Percentiles rank a stretch among this genome's conserved stretches.
Evolutionary conservation across 2,113 vertebrate species (phyloP).

Genomic region (Excalfactoria chinensis): DNA sequence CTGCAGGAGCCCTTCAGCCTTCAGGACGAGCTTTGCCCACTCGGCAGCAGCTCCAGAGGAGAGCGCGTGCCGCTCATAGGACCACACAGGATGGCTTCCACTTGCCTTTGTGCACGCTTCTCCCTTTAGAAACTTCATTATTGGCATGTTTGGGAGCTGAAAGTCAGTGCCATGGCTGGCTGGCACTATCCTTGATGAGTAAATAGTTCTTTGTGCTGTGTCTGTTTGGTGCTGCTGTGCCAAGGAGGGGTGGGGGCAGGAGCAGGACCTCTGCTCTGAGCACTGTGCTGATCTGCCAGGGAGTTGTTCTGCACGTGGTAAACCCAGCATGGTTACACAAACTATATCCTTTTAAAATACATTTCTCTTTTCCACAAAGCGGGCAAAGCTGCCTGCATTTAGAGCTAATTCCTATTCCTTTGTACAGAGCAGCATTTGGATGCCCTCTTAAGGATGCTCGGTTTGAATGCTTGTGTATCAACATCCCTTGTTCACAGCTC

Average conservation of each 20-base stretch:
- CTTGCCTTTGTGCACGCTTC: neutral
- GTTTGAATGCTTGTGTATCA: slow-evolving; percentile 40
- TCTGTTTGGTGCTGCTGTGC: neutral
- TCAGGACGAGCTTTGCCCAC: slow-evolving; percentile 26
- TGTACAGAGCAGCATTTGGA: slow-evolving; percentile 64
- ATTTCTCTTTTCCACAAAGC: slow-evolving; percentile 31
- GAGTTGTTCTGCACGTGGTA: slow-evolving; percentile 53
- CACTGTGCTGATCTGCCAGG: slow-evolving; percentile 45
- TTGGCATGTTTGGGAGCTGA: slow-evolving; percentile 6
- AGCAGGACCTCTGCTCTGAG: slow-evolving; percentile 37
- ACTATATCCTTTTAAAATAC: slow-evolving; percentile 50
- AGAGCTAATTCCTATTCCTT: slow-evolving; percentile 46
- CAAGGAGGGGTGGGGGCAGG: slow-evolving; percentile 3
- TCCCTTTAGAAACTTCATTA: slow-evolving; percentile 29
- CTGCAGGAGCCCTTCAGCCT: slow-evolving; percentile 35
- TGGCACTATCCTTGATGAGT: slow-evolving; percentile 32
- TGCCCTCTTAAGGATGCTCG: slow-evolving; percentile 66
- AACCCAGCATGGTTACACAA: slow-evolving; percentile 49
- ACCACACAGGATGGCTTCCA: slow-evolving; percentile 41
- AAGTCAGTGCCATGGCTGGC: slow-evolving; percentile 38
- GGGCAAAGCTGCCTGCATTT: slow-evolving; percentile 46
- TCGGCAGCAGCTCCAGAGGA: slow-evolving; percentile 39
- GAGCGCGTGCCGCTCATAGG: neutral
- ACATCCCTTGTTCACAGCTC: neutral
- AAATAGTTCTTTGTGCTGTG: slow-evolving; percentile 15